Base-by-base conservation (phyloP, 2,113 vertebrate species). In the Petrocephalus microphthalmus region DNA sequence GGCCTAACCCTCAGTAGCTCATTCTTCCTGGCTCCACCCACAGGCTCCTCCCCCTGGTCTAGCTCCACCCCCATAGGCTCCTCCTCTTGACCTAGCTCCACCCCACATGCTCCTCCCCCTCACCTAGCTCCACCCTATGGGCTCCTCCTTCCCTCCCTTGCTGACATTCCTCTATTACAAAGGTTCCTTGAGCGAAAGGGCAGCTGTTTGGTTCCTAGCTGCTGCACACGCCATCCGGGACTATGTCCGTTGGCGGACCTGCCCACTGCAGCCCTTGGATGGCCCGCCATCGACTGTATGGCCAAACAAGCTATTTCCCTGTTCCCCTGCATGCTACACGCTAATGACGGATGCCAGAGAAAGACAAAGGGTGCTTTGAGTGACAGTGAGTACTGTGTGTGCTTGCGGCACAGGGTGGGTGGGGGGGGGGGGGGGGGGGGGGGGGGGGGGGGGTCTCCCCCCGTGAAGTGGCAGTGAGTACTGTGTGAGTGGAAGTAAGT, bases 121-220 rank as follows among this genome's bases (percentile, higher is more conserved):
- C 2, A 1, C 60, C 42, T 13, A 20, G 42, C 3, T 47, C 37
- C 45, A 83, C 81, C 37, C 29, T 25, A 8, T 29, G 29, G 84
- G 15, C 52, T 49, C 7, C 45, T 71, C 49, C n/a, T 53, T 45
- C 33, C 37, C 47, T 54, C 60, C 7, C 22, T 56, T 5, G 6
- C 52, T 56, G 52, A 6, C 25, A 25, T 33, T 2, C 8, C 15
- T 8, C 49, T 33, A 33, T 25, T 17, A 85, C 82, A 89, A 89
- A 90, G 87, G 71, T 71, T 67, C 25, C 33, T 87, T 90, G 54
- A 85, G 19, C 4, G 53, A 87, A 88, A 88, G 86, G 88, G 87
- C 86, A 90, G 51, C 51, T 37, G 29, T 19, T n/a, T 47, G 3
- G 15, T 53, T 25, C 85, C 49, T 29, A 81, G 49, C 54, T 83